A percentile compares a stretch with the other conserved stretches of the same genome.
Evolutionary conservation across 1,140 invertebrate species (phyloP).

Genomic region (Aphelinus certus): DNA sequence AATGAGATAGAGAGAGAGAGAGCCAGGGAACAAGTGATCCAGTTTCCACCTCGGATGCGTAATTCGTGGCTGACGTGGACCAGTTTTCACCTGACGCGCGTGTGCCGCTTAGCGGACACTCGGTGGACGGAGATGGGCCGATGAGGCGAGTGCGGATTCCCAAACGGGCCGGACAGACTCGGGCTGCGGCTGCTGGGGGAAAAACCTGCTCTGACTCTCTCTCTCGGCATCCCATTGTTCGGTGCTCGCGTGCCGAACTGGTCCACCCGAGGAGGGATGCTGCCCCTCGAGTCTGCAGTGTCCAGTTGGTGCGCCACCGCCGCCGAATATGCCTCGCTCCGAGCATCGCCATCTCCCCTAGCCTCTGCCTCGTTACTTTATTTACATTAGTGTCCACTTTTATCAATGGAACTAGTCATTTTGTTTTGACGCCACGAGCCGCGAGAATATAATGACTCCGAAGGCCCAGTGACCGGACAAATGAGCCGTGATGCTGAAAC

Average conservation of each 20-base stretch:
- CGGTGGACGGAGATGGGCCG: background rate
- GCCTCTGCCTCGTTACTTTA: slow-evolving; percentile 8
- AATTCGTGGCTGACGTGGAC: slow-evolving; percentile 48
- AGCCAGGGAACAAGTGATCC: slow-evolving; percentile 16
- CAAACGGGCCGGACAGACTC: slow-evolving; percentile 3
- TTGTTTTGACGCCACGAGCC: slow-evolving; percentile 22
- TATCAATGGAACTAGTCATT: slow-evolving; percentile 29
- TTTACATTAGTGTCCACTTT: slow-evolving; percentile 19
- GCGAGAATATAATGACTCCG: too few relatives aligned
- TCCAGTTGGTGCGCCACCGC: slow-evolving; percentile 46
- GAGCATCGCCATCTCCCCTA: background rate
- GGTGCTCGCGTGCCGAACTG: slow-evolving; percentile 48
- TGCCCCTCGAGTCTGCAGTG: slow-evolving; percentile 53
- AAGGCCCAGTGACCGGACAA: too few relatives aligned
- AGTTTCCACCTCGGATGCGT: slow-evolving; percentile 27
- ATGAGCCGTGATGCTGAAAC: too few relatives aligned
- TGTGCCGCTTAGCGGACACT: too few relatives aligned
- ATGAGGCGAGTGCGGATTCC: slow-evolving; percentile 10
- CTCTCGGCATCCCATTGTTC: slow-evolving; percentile 39
- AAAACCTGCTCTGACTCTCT: slow-evolving; percentile 55
- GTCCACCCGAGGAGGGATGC: slow-evolving; percentile 56
- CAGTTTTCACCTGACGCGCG: slow-evolving; percentile 64
- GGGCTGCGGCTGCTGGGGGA: background rate
- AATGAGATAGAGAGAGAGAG: too few relatives aligned
- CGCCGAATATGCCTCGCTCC: background rate